A percentile compares a stretch with the other conserved stretches of the same genome.
phyloP scores from a whole-genome alignment of 2,888 invertebrate species.

The Hoplodrina blanda region DNA sequence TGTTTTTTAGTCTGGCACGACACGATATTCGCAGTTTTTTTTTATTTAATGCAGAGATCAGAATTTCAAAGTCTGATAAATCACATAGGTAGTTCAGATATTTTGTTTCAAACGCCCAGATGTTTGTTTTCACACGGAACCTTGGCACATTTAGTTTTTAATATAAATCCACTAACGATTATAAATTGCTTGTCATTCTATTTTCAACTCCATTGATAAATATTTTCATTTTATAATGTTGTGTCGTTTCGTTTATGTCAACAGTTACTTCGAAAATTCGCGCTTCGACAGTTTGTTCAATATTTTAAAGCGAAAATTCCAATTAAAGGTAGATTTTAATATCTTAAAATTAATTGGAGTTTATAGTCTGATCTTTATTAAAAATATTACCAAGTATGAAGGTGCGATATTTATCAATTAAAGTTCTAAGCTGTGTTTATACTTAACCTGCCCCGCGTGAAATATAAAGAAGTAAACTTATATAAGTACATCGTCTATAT shows the following conservation, averaged over 20 bases:
- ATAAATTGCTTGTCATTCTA: conserved; percentile 22
- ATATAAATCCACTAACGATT: conserved; percentile 37
- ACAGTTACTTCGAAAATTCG: background rate
- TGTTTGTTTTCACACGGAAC: conserved; percentile 33
- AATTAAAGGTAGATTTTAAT: background rate
- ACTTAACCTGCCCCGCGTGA: too few relatives aligned
- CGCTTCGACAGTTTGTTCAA: background rate
- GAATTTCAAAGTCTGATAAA: conserved; percentile 15
- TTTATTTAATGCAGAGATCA: conserved; percentile 7
- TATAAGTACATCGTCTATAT: background rate
- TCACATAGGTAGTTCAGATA: conserved; percentile 12
- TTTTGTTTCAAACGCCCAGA: conserved; percentile 30
- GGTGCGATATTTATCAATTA: background rate
- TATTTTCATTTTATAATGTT: conserved; percentile 13
- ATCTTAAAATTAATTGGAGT: background rate
- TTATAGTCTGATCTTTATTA: background rate
- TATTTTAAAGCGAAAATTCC: background rate
- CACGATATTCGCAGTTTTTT: background rate
- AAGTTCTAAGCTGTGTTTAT: background rate
- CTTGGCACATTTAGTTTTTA: conserved; percentile 57
- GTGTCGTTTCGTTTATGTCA: background rate
- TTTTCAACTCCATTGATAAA: conserved; percentile 38
- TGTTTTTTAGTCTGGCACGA: conserved; percentile 2
- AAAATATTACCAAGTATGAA: background rate
- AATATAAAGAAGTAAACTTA: background rate